Conservation (phyloP, 2,113 vertebrate species). For the Reinhardtius hippoglossoides region DNA sequence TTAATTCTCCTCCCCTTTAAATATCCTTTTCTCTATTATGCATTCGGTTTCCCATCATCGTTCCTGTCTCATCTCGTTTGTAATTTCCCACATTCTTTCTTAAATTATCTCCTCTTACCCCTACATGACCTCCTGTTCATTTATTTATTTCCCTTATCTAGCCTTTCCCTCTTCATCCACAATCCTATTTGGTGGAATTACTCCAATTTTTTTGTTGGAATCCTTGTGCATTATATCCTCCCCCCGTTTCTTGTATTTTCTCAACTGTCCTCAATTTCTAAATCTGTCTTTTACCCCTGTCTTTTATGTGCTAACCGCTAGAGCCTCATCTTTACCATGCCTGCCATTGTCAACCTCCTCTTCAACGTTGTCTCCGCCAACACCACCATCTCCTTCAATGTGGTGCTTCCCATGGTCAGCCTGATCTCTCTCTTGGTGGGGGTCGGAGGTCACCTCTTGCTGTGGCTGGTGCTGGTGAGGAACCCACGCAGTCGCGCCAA, state of each 20-base stretch:
- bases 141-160: not conserved
- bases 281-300: not conserved
- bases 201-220: not conserved
- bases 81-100: constrained; percentile 1
- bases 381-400: constrained; percentile 78
- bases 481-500: constrained; percentile 72
- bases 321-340: constrained; percentile 56
- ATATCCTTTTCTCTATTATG: not conserved
- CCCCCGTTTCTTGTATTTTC: not conserved
- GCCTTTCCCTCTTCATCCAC: constrained; percentile 12
- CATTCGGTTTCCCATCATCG: not conserved
- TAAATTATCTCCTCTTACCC: not conserved
- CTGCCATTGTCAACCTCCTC: constrained; percentile 80
- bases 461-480: constrained; percentile 77
- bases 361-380: constrained; percentile 80
- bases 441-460: constrained; percentile 75
- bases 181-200: not conserved
- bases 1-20: constrained; percentile 1
- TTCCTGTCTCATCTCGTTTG: constrained; percentile 34
- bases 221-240: not conserved
- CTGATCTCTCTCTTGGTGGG: constrained; percentile 74
- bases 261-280: not conserved
- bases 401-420: constrained; percentile 76
- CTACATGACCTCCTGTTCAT: not conserved
- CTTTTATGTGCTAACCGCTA: too few species aligned